Percentiles rank a stretch among this genome's conserved stretches.
These are phyloP conservation scores for Melanchra persicariae DNA, from an alignment of 2,888 invertebrate species.

Conservation along the genomic window DNA sequence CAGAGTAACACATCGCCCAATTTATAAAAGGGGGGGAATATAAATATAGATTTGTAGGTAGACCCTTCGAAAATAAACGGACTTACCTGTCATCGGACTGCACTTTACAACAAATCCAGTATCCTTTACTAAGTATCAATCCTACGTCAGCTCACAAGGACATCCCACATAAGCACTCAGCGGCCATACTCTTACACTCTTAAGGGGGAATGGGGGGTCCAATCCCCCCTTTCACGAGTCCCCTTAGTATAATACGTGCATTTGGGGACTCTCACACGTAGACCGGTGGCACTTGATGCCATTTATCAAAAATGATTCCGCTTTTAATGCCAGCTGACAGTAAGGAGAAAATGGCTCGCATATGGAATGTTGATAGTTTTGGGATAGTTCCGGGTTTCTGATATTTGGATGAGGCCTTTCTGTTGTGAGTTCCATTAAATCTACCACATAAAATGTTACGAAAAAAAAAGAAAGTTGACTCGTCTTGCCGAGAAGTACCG, in stretches of 20 bases:
- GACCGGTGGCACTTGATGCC: conserved; percentile 52
- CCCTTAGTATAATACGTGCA: conserved; percentile 72
- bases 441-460: too few species aligned
- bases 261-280: conserved; percentile 70
- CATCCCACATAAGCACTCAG: conserved; percentile 52
- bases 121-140: conserved; percentile 3
- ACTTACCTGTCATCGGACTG: background rate
- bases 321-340: conserved; percentile 58
- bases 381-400: conserved; percentile 19
- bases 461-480: too few species aligned
- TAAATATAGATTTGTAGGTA: too few species aligned
- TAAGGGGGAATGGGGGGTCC: conserved; percentile 13
- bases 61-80: background rate
- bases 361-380: conserved; percentile 26
- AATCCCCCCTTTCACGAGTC: conserved; percentile 24
- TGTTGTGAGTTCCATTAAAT: too few species aligned
- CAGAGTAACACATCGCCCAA: too few species aligned
- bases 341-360: conserved; percentile 37
- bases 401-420: conserved; percentile 18
- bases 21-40: too few species aligned
- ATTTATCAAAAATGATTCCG: conserved; percentile 66
- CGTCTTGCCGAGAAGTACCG: too few species aligned
- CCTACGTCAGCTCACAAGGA: conserved; percentile 24
- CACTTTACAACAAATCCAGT: background rate
- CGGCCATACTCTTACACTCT: conserved; percentile 63